Base-by-base conservation (phyloP, 2,888 invertebrate species). In the Papilio gigon region DNA sequence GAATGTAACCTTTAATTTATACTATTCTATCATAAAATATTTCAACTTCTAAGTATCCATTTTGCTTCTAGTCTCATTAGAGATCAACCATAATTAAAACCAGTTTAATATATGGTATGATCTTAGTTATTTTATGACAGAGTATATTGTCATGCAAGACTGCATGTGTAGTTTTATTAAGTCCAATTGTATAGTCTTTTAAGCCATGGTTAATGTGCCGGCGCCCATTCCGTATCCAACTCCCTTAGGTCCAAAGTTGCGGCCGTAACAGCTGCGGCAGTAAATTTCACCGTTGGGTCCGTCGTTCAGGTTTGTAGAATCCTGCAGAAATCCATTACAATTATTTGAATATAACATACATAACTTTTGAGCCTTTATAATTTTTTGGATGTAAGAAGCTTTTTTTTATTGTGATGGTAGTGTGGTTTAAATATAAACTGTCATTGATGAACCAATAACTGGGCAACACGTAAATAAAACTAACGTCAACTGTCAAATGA, bases 261-360 rank as follows among this genome's bases (percentile, higher is more conserved):
- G 94, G 77, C 95, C 96, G 88, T 98, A 98, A 90, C 97, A 98
- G 76, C 96, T 94, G 85, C 96, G 94, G 93, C 98, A 98, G 93
- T 97, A 98, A 84, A 98, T 97, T 84, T 98, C 97, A 67, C 96
- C 96, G 85, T 98, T 96, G 71, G 98, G 98, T 75, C 96, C 98
- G 82, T 98, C 98, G 84, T 97, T 97, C 78, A 97, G 93, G 84
- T 96, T 97, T 81, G 97, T 97, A 77, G 97, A 97, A 90, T 98
- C 98, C 89, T 94, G 84, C 17, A n/a, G 81, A 80, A 59, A 37
- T 67, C 53, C 50, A 58, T 25, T 33, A 47, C 14, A 53, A 6
- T 11, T 17, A 30, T 33, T 14, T 37, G 14, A 37, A 35, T 12
- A 3, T 37, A n/a, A n/a, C n/a, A n/a, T n/a, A n/a, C n/a, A n/a